Evolutionary conservation across 1,140 invertebrate genomes (phyloP).

Genomic region (Bombus huntii): DNA sequence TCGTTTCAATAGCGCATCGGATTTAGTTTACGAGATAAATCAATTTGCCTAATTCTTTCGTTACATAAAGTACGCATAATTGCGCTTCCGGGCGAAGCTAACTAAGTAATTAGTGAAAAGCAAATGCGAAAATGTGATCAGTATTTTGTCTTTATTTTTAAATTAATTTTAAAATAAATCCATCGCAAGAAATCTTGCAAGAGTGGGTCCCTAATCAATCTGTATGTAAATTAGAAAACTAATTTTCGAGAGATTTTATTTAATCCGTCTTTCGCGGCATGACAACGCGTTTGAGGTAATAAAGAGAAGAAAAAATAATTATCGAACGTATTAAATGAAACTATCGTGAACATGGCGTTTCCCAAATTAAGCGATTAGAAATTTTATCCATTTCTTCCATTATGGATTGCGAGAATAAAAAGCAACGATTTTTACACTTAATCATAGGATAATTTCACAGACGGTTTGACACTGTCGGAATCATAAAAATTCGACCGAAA

Average conservation of each 20-base stretch:
- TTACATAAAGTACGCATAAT: not conserved
- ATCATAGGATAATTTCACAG: no score
- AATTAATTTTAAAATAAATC: no score
- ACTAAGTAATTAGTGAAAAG: slow-evolving; percentile 9
- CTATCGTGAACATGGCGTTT: no score
- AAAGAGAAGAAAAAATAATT: not conserved
- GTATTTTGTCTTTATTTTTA: no score
- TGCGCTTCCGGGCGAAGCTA: not conserved
- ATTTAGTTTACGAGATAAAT: slow-evolving; percentile 7
- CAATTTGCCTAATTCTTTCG: not conserved
- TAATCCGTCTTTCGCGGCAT: not conserved
- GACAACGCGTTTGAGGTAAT: no score
- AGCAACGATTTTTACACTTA: not conserved
- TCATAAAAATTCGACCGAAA: not conserved
- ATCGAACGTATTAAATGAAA: not conserved
- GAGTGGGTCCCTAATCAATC: not conserved
- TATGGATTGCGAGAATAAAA: not conserved
- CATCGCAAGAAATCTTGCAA: not conserved
- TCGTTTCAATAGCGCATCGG: not conserved
- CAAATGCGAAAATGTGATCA: no score
- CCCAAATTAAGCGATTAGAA: not conserved
- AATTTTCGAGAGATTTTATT: slow-evolving; percentile 3
- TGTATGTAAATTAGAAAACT: slow-evolving; percentile 7
- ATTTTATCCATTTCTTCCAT: no score
- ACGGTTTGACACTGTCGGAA: not conserved